phyloP scores from a whole-genome alignment of 92 coral and sea anemone species.

The Epizoanthus fatuus region DNA sequence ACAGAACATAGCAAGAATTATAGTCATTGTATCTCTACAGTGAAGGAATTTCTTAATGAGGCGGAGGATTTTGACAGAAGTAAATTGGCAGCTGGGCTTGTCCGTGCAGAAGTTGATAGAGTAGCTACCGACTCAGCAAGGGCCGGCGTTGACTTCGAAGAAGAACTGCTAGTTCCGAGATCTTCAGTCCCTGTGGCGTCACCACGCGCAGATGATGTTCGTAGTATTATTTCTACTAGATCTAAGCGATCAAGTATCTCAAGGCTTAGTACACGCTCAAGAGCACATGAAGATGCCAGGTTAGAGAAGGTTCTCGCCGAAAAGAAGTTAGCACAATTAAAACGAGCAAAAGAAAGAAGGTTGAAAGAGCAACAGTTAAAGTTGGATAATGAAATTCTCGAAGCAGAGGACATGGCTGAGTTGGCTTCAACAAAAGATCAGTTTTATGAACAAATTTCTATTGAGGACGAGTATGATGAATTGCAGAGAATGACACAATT shows the following conservation, averaged over 20 bases:
- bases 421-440: conserved; percentile 61
- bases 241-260: conserved; percentile 34
- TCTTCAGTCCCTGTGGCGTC: conserved; percentile 31
- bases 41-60: conserved; percentile 21
- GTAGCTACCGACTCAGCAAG: conserved; percentile 24
- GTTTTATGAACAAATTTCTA: conserved; percentile 34
- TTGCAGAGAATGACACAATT: conserved; percentile 27
- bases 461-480: conserved; percentile 19
- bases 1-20: conserved; percentile 34
- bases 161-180: conserved; percentile 1
- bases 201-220: conserved; percentile 31
- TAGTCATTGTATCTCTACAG: conserved; percentile 30
- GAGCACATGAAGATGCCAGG: conserved; percentile 51
- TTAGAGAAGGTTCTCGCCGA: conserved; percentile 53
- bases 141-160: conserved; percentile 20
- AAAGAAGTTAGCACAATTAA: conserved; percentile 62
- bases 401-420: conserved; percentile 70
- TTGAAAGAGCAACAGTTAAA: conserved; percentile 62
- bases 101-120: conserved; percentile 26
- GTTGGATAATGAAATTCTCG: conserved; percentile 73
- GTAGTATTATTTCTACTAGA: conserved; percentile 45
- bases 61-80: conserved; percentile 19
- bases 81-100: conserved; percentile 22
- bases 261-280: conserved; percentile 42
- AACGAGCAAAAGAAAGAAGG: conserved; percentile 65